These are phyloP conservation scores for Nothoprocta perdicaria DNA, from an alignment of 2,113 vertebrate genomes.

Conservation along the genomic window DNA sequence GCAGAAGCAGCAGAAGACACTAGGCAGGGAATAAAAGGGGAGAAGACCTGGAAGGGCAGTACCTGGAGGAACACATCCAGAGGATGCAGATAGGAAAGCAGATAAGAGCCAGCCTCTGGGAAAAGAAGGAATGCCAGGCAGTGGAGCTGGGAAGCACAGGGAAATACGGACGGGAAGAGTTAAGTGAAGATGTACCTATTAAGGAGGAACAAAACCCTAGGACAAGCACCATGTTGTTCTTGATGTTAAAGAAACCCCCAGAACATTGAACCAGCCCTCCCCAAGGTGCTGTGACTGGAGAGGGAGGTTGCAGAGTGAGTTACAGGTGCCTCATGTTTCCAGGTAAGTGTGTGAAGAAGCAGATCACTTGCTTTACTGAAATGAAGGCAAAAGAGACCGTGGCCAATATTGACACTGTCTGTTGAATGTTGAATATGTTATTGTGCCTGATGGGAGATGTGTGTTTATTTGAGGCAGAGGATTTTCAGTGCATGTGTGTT, in stretches of 20 bases:
- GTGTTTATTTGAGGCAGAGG: conserved; percentile 45
- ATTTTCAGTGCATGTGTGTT: background rate
- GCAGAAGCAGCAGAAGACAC: background rate
- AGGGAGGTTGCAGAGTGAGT: conserved; percentile 55
- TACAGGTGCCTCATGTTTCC: conserved; percentile 32
- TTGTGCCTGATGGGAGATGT: conserved; percentile 38
- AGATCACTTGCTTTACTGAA: background rate
- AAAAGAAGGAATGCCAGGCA: background rate
- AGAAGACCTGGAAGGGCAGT: background rate
- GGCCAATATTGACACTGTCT: conserved; percentile 31
- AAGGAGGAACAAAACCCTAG: conserved; percentile 16
- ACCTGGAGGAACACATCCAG: background rate
- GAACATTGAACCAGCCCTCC: conserved; percentile 27
- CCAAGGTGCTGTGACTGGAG: conserved; percentile 34
- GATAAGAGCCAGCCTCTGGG: background rate
- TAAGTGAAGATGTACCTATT: background rate
- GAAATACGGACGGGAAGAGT: background rate
- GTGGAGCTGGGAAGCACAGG: background rate
- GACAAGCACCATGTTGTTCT: conserved; percentile 15
- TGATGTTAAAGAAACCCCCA: conserved; percentile 19
- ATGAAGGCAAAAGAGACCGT: background rate
- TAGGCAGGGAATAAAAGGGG: background rate
- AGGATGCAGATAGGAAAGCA: background rate
- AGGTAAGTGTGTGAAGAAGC: conserved; percentile 23
- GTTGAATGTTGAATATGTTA: conserved; percentile 28